phyloP scores from a whole-genome alignment of 2,888 invertebrate species.

The Lithophane semibrunnea region DNA sequence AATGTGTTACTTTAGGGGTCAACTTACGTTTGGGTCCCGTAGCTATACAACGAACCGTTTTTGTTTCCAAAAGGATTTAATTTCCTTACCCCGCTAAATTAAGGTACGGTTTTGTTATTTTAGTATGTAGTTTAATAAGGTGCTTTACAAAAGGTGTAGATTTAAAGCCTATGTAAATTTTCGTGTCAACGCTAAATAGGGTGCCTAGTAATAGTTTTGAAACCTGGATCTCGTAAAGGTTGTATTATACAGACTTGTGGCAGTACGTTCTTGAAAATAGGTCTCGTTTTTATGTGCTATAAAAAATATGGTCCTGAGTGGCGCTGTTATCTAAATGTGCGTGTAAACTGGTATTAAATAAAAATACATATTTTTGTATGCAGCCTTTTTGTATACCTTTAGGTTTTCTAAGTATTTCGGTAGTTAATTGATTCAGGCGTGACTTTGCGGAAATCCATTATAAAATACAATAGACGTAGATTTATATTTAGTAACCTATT shows the following conservation, averaged over 20 bases:
- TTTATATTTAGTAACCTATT: too few species aligned
- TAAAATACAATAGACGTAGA: too few species aligned
- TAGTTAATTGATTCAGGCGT: too few species aligned
- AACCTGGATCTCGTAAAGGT: slow-evolving; percentile 16
- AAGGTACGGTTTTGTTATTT: slow-evolving; percentile 35
- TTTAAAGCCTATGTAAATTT: slow-evolving; percentile 37
- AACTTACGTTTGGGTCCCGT: slow-evolving; percentile 42
- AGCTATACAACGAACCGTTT: slow-evolving; percentile 26
- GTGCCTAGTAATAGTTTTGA: slow-evolving; percentile 21
- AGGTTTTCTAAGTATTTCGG: not conserved
- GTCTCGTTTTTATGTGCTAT: slow-evolving; percentile 31
- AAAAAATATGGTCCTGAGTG: slow-evolving; percentile 11
- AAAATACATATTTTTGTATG: not conserved
- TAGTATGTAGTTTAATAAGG: slow-evolving; percentile 43
- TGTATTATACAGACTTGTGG: not conserved
- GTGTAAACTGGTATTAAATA: slow-evolving; percentile 4
- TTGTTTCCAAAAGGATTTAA: slow-evolving; percentile 41
- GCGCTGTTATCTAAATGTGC: slow-evolving; percentile 13
- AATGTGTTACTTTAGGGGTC: not conserved
- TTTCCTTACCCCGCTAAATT: slow-evolving; percentile 32
- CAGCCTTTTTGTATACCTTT: too few species aligned
- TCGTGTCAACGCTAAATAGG: slow-evolving; percentile 30
- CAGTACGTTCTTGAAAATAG: slow-evolving; percentile 6
- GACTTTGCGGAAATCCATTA: too few species aligned
- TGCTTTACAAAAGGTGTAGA: slow-evolving; percentile 26